Evolutionary conservation across 2,797 vertebrate genomes (phyloP), one percentile per base, ranked within the genome.

Genomic region (Amblyopsis hoosieri): DNA sequence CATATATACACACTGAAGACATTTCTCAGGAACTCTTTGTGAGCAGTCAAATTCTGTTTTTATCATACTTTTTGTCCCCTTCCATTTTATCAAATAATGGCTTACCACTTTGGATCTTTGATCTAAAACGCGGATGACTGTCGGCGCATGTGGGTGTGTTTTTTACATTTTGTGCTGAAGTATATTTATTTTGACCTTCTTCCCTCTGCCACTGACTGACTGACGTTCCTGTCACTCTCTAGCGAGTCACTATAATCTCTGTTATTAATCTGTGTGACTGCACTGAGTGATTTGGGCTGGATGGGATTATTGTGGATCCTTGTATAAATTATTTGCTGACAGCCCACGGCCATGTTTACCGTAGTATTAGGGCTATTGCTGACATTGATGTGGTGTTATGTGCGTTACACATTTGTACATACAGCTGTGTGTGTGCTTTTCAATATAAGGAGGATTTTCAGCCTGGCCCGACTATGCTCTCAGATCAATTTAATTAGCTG

Each of bases 291-390:
- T 76, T 70, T 54, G 51, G 73, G 47, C 70, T 64, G 64, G n/a
- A 73, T 23, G 66, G 74, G 82, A 87, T 87, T 85, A 80, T 71
- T 71, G 58, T 57, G 59, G 62, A 67, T 33, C 71, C 2, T 0
- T 53, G n/a, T 62, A 29, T 29, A 48, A 48, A 45, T 19, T 42
- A 58, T 58, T 64, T 54, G 45, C 50, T 11, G 57, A 72, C 60
- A 62, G 59, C 51, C 1, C 64, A 8, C 3, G 31, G 60, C 71
- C 61, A 15, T 62, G 49, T 79, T 77, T 66, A 66, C 54, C 59
- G 50, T 6, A 14, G 13, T 37, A 62, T 14, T 3, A 48, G n/a
- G 47, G 17, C 51, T 42, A 46, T 1, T 4, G 2, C 54, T 37
- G 60, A 72, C 12, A 49, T 45, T 29, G 19, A 15, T 4, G 17